Evolutionary conservation across 2,797 vertebrate genomes (phyloP), one percentile per base, ranked within the genome.

Genomic region (Notamacropus eugenii): DNA sequence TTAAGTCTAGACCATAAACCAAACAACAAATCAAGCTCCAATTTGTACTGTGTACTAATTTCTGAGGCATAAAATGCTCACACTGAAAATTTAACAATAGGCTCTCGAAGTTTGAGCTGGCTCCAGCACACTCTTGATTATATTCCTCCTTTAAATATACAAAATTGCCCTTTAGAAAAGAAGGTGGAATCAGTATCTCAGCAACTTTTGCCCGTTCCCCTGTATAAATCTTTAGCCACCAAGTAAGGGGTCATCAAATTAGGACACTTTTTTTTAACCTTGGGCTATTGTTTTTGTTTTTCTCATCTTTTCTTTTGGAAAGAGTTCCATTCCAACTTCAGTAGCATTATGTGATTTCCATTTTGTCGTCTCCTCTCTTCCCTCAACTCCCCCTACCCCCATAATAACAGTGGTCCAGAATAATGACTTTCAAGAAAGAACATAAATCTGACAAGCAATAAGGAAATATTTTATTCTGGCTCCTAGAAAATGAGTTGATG

Each of bases 191-290:
- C 40, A 87, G 40, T 1, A 50, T 50, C 74, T 50, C 9, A 10
- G 22, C 74, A 50, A 87, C 40, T 50, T 50, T 87, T 10, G 0
- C 40, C 22, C 8, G 3, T 50, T 46, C 40, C 40, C 2, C 22
- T 87, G 10, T 3, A 27, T 12, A 87, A 87, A 11, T 59, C 55
- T 93, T 59, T 58, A 59, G 58, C 82, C 91, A 93, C 93, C 56
- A 29, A 93, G 90, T 92, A 91, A 96, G 50, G 24, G 29, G 90
- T 93, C 56, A 92, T 92, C 56, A 92, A 94, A 96, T 94, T 96
- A 93, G 92, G 95, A 94, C 92, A 90, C 11, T 34, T 46, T 95
- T 57, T 96, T 91, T 58, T 0, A 29, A 56, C 10, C 50, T 5
- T 34, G 9, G 50, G 94, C 74, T 94, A 90, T 97, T 92, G 96